phyloP scores from a whole-genome alignment of 1,140 invertebrate genomes.

The Globodera ellingtonae region DNA sequence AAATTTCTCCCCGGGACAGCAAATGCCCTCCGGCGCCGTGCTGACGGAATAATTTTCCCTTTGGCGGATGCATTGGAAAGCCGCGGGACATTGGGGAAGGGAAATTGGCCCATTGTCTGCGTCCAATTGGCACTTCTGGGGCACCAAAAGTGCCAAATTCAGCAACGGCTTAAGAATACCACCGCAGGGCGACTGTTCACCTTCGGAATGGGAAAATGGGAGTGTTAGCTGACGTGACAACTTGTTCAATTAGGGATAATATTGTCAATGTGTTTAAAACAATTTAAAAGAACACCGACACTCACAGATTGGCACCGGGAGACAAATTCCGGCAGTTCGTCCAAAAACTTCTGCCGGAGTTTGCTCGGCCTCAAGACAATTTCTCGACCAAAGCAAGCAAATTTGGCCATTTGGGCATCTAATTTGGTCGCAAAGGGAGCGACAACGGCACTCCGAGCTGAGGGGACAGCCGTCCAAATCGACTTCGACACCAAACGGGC shows the following conservation, averaged over 20 bases:
- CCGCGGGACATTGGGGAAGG: background rate
- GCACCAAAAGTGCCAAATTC: background rate
- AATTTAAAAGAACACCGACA: constrained; percentile 1
- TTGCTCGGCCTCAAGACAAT: constrained; percentile 32
- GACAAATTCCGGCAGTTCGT: constrained; percentile 26
- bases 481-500: constrained; percentile 55
- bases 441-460: constrained; percentile 52
- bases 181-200: background rate
- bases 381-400: constrained; percentile 41
- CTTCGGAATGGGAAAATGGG: background rate
- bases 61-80: background rate
- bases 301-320: constrained; percentile 57
- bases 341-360: background rate
- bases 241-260: no score
- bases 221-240: background rate
- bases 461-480: constrained; percentile 55
- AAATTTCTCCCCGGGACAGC: background rate
- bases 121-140: background rate
- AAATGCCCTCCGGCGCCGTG: constrained; percentile 1
- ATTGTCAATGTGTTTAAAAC: background rate
- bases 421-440: constrained; percentile 54
- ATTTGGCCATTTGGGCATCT: constrained; percentile 45
- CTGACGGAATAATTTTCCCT: background rate
- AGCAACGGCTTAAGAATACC: background rate
- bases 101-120: background rate